Percentiles rank a stretch among this genome's conserved stretches.
Conservation (phyloP, 1,140 invertebrate genomes). For the Calephelis virginiensis region DNA sequence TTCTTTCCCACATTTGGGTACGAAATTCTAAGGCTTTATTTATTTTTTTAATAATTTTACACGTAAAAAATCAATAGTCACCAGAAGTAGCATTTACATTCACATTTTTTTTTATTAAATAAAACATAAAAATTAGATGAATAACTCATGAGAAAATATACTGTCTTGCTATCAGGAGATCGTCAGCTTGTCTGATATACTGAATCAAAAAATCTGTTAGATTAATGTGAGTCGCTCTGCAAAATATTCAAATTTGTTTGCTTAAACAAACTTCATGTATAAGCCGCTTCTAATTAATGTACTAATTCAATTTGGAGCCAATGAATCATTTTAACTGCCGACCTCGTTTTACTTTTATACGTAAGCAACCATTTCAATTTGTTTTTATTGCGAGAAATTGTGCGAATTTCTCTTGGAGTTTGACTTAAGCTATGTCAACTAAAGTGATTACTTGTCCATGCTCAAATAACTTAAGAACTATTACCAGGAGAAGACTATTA, state of each 20-base stretch:
- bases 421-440: not conserved
- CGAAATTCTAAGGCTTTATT: too few relatives aligned
- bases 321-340: conserved; percentile 44
- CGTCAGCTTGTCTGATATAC: too few relatives aligned
- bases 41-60: too few relatives aligned
- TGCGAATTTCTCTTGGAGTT: conserved; percentile 6
- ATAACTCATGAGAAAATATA: too few relatives aligned
- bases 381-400: conserved; percentile 9
- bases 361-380: conserved; percentile 11
- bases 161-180: too few relatives aligned
- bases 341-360: conserved; percentile 43
- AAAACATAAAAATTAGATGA: too few relatives aligned
- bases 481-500: not conserved
- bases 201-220: too few relatives aligned
- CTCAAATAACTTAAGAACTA: not conserved
- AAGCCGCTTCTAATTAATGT: conserved; percentile 16
- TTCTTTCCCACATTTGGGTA: too few relatives aligned
- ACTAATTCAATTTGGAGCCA: conserved; percentile 24
- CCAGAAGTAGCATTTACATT: too few relatives aligned
- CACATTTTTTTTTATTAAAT: too few relatives aligned
- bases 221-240: too few relatives aligned
- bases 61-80: too few relatives aligned
- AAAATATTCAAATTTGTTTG: conserved; percentile 2
- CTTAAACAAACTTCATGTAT: conserved; percentile 4
- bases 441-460: not conserved